These are phyloP conservation scores for Drosophila dunni DNA, from an alignment of 1,140 invertebrate genomes.

Conservation along the genomic window DNA sequence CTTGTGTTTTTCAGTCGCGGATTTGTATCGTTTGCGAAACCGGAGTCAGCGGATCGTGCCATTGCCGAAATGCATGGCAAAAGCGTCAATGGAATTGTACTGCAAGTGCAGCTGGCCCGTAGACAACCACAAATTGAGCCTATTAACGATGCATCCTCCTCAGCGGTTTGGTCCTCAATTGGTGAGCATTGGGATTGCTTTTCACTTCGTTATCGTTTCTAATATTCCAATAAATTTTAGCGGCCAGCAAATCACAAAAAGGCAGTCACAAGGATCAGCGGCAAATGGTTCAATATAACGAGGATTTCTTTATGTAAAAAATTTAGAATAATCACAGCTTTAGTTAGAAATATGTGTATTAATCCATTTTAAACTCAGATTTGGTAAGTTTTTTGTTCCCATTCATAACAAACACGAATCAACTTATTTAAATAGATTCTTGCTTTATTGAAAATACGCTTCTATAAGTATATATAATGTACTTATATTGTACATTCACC, in stretches of 20 bases:
- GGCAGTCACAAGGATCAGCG: conserved; percentile 90
- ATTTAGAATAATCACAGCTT: background rate
- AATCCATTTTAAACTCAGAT: background rate
- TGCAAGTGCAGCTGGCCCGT: conserved; percentile 92
- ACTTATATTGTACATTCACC: conserved; percentile 55
- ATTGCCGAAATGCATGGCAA: conserved; percentile 94
- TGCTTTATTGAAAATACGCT: conserved; percentile 80
- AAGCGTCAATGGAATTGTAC: conserved; percentile 91
- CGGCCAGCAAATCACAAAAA: conserved; percentile 93
- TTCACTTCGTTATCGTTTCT: background rate
- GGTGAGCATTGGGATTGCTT: conserved; percentile 84
- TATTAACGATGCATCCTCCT: conserved; percentile 91
- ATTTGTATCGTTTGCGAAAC: conserved; percentile 96
- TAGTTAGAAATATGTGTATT: conserved; percentile 4
- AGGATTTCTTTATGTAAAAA: conserved; percentile 81
- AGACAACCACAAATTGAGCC: conserved; percentile 93
- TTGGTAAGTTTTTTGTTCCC: conserved; percentile 17
- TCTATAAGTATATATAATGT: conserved; percentile 66
- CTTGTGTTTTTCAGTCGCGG: conserved; percentile 86
- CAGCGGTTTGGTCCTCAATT: conserved; percentile 92
- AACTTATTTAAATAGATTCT: conserved; percentile 53
- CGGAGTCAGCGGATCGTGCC: conserved; percentile 93
- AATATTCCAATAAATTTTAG: conserved; percentile 78
- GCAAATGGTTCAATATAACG: conserved; percentile 89
- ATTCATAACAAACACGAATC: conserved; percentile 1